Conservation (phyloP, 1,140 invertebrate species). For the Pararge aegeria region DNA sequence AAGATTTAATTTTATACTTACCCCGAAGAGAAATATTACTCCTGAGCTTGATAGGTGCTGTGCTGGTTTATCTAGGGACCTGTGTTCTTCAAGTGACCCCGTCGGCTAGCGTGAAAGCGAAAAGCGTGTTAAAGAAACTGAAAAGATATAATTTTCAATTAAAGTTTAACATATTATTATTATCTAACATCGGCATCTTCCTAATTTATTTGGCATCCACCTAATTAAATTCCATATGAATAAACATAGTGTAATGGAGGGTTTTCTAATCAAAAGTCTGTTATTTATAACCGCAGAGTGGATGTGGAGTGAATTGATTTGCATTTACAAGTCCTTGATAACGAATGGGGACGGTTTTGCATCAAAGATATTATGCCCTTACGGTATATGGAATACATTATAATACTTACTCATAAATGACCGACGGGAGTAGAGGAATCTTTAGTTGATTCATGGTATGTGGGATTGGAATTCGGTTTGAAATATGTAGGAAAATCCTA, state of each 20-base stretch:
- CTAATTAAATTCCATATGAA: constrained; percentile 68
- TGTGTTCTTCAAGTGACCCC: no score
- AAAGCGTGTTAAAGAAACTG: no score
- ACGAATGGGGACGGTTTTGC: constrained; percentile 50
- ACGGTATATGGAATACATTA: constrained; percentile 41
- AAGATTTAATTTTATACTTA: no score
- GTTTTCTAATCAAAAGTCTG: constrained; percentile 69
- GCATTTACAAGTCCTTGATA: constrained; percentile 63
- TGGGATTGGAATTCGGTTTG: neutral
- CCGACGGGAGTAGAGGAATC: neutral
- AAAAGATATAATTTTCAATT: no score
- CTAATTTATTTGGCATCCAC: constrained; percentile 1
- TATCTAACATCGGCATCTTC: neutral
- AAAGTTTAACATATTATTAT: no score
- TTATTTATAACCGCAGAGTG: constrained; percentile 61
- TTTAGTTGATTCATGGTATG: neutral
- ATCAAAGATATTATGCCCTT: constrained; percentile 52
- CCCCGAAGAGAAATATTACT: no score
- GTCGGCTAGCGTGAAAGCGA: no score
- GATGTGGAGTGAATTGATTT: constrained; percentile 56
- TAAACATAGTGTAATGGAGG: constrained; percentile 57
- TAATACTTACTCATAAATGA: constrained; percentile 17
- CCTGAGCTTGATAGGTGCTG: no score
- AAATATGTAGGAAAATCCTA: no score
- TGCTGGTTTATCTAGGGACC: no score